Base-by-base conservation (phyloP, 2,113 vertebrate species). In the Rhinopomastus cyanomelas region DNA sequence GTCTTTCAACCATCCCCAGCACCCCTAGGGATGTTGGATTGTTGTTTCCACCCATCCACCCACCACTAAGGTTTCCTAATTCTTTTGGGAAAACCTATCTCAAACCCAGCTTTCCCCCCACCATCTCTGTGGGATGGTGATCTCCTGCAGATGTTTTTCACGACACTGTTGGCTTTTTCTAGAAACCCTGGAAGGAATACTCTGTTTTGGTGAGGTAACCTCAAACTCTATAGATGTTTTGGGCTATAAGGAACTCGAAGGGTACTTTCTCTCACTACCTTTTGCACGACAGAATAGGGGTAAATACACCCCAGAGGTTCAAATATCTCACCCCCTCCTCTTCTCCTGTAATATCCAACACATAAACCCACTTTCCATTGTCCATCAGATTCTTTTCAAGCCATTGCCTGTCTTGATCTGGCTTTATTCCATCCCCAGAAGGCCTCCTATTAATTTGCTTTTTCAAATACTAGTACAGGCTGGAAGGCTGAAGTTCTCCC, bases 371-470 rank as follows among this genome's bases (percentile, higher is more conserved):
- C 37, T 94, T 93, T 92, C 75, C 87, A 34, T 77, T 77, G 85
- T 80, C 91, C 79, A 32, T 52, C 39, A 22, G 81, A 85, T 25
- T 46, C 87, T 90, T 92, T 74, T 36, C n/a, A 60, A 87, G 75
- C 59, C 37, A 80, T 81, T 65, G 29, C 34, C 57, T 26, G 44
- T 59, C 85, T 65, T 2, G 0, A 60, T 76, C 87, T 95, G 93
- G 85, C 85, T 83, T n/a, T 85, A 74, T 26, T 91, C 75, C 91
- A 82, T 67, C 42, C 77, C 71, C 81, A 62, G 42, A 92, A 93
- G 78, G 74, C 51, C 88, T 89, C 68, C 75, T 66, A 77, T 95
- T 92, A 76, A 52, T 87, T 72, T 62, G 59, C n/a, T 17, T 76
- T 84, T 16, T 13, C 29, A 80, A 85, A 85, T 17, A 68, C 61